Evolutionary conservation across 2,113 vertebrate species (phyloP).

Genomic region (Tinamus guttatus): DNA sequence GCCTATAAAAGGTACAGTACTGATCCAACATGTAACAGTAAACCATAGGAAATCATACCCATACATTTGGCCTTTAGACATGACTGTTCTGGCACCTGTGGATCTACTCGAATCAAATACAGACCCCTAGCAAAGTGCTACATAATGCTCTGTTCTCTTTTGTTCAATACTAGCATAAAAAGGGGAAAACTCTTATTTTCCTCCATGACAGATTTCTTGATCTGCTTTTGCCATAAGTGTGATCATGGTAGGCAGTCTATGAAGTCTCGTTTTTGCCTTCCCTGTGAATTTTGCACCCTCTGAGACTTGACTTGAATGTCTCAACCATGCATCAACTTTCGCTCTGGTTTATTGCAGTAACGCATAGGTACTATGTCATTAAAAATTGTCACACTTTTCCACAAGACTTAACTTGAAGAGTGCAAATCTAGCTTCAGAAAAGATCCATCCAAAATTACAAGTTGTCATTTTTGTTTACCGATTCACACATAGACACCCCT

Average conservation of each 20-base stretch:
- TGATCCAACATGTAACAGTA: slow-evolving; percentile 64
- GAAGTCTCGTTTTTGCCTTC: background rate
- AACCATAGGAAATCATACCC: slow-evolving; percentile 69
- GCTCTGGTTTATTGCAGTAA: background rate
- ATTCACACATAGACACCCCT: background rate
- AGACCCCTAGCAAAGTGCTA: slow-evolving; percentile 19
- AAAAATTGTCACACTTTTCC: background rate
- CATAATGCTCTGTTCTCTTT: background rate
- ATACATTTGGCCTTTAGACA: slow-evolving; percentile 66
- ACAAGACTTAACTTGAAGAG: background rate
- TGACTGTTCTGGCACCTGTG: slow-evolving; percentile 42
- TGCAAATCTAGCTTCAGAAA: background rate
- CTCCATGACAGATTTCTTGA: background rate
- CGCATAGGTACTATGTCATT: background rate
- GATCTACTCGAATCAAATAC: slow-evolving; percentile 55
- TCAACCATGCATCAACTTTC: background rate
- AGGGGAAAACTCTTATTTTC: background rate
- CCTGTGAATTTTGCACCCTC: background rate
- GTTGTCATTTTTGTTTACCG: background rate
- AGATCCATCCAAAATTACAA: background rate
- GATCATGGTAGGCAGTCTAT: accelerated
- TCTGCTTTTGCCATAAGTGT: accelerated
- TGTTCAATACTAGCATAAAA: background rate
- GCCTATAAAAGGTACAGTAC: slow-evolving; percentile 48
- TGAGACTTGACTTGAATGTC: background rate